Base-by-base conservation (phyloP, 2,797 vertebrate species). In the Pangasius sanitwongsei region DNA sequence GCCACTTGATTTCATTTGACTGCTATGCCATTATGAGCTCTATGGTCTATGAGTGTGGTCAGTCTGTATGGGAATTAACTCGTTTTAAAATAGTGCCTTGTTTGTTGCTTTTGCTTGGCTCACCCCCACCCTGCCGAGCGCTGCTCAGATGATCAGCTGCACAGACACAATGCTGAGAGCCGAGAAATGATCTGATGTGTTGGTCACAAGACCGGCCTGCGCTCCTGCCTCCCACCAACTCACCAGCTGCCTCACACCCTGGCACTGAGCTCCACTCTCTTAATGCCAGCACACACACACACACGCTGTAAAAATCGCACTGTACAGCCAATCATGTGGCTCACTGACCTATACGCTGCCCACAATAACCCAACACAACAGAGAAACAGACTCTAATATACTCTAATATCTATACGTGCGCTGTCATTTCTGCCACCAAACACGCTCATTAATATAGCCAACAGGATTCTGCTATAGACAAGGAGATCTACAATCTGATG, bases 151-250 rank as follows among this genome's bases (percentile, higher is more conserved):
- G 96, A 96, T 96, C 95, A 93, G 94, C 92, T 93, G 92, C 93
- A 95, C 94, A 94, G 94, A 95, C 95, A 96, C 91, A 93, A 92
- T 94, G 93, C 93, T 80, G 75, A 87, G 57, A 87, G 86, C 90
- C 67, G 69, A 94, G 93, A 84, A 89, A 90, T 86, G 69, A 96
- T 92, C 93, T 95, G 95, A 96, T 92, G 94, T 92, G 92, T 90
- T 90, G 96, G 96, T 97, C 96, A 97, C 96, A 96, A 96, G 96
- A 96, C 95, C 92, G 91, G 92, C 93, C 94, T 61, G 92, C 61
- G 63, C 90, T 90, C 93, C 91, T 91, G 91, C 93, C 92, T 91
- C 94, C 86, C 93, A 90, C 88, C 86, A 53, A 88, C 83, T 93
- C 93, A 94, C 94, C 93, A 93, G 92, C 94, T 94, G 94, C 88